Conservation (phyloP, 1,140 invertebrate genomes). For the Drosophila punjabiensis region DNA sequence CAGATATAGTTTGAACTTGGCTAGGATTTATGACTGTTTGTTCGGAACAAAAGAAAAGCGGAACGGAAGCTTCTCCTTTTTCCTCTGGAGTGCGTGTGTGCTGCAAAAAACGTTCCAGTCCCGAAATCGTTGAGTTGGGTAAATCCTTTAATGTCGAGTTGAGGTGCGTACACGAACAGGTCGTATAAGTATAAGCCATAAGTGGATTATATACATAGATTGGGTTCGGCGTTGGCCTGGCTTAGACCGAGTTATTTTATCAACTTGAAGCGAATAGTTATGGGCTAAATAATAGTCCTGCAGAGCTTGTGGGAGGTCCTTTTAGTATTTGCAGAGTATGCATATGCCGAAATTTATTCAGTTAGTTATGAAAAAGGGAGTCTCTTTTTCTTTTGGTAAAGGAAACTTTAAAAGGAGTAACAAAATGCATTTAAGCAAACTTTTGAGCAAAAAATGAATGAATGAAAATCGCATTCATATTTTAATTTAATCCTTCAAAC, state of each 20-base stretch:
- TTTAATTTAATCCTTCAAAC: neutral
- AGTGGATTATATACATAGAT: conserved; percentile 52
- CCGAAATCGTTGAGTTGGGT: conserved; percentile 43
- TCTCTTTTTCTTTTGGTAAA: too few species aligned
- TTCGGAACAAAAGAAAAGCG: conserved; percentile 61
- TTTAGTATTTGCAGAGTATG: neutral
- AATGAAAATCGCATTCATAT: neutral
- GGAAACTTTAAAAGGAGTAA: neutral
- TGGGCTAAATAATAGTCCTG: conserved; percentile 8
- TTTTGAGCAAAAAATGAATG: neutral
- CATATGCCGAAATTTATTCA: neutral
- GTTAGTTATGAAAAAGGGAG: neutral
- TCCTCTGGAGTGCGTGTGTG: conserved; percentile 30
- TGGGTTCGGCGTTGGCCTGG: conserved; percentile 19
- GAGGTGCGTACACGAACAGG: conserved; percentile 52
- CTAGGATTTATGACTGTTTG: conserved; percentile 64
- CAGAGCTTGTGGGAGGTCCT: neutral
- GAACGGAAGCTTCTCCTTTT: neutral
- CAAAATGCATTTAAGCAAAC: neutral
- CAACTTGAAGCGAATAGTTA: conserved; percentile 33
- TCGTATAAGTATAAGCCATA: conserved; percentile 28
- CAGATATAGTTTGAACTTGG: conserved; percentile 62
- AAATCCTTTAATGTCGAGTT: conserved; percentile 52
- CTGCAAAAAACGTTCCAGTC: conserved; percentile 3
- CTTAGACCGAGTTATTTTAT: conserved; percentile 43